These are phyloP conservation scores for Capricornis sumatraensis DNA, from an alignment of 2,113 vertebrate species.

Conservation along the genomic window DNA sequence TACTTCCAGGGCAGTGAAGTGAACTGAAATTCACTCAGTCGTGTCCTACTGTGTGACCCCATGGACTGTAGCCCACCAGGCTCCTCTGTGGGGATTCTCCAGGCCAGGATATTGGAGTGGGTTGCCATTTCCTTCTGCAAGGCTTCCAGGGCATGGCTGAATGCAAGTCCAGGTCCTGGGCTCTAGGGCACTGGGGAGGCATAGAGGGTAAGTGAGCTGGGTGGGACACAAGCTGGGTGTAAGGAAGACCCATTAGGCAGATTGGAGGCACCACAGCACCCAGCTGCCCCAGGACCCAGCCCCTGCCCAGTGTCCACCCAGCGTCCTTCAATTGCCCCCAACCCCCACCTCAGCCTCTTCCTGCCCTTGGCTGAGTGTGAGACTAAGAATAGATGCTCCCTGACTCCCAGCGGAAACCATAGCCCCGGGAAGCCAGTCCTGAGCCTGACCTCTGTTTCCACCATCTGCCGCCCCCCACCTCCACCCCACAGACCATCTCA, in stretches of 20 bases:
- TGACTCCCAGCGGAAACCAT: conserved; percentile 46
- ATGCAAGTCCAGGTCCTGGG: neutral
- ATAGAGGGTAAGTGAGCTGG: neutral
- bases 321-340: neutral
- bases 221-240: neutral
- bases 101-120: neutral
- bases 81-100: neutral
- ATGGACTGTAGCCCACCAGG: neutral
- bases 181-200: neutral
- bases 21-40: neutral
- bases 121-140: neutral
- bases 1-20: neutral
- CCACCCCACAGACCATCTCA: neutral
- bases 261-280: neutral
- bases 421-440: conserved; percentile 38
- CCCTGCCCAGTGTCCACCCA: neutral
- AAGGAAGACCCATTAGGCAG: neutral
- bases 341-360: conserved; percentile 7
- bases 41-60: neutral
- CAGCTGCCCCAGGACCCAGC: neutral
- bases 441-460: neutral
- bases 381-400: conserved; percentile 50
- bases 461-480: neutral
- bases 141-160: neutral
- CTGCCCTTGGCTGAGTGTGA: neutral